Conservation (phyloP, 2,888 invertebrate genomes). For the Drosophila mulleri region DNA sequence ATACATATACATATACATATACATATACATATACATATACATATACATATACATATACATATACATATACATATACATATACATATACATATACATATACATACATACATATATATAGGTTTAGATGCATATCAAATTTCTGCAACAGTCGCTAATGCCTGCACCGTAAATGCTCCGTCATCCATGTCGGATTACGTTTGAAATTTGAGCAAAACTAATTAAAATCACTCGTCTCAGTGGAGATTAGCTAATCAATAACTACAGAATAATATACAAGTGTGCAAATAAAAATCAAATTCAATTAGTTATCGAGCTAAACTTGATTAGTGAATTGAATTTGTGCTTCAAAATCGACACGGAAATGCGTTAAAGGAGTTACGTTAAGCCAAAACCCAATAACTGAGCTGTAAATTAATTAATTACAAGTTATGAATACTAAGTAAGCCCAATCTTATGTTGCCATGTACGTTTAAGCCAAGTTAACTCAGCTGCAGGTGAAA, state of each 20-base stretch:
- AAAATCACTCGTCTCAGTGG: slow-evolving; percentile 2
- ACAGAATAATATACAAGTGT: not conserved
- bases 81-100: not conserved
- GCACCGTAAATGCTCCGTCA: not conserved
- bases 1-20: not conserved
- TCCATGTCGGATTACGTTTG: not conserved
- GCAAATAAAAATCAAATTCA: not conserved
- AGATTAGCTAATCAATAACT: not conserved
- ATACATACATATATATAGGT: not conserved
- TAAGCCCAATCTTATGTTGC: not conserved
- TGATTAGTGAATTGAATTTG: not conserved
- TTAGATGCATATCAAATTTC: not conserved
- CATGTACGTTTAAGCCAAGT: not conserved
- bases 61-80: not conserved
- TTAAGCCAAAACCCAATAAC: not conserved
- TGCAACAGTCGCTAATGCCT: not conserved
- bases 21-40: not conserved
- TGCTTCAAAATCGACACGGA: not conserved
- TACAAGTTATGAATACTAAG: not conserved
- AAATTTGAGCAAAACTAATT: slow-evolving; percentile 3
- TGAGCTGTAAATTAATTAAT: not conserved
- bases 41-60: not conserved
- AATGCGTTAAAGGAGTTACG: not conserved
- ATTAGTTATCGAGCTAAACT: not conserved
- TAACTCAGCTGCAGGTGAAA: not conserved